These are phyloP conservation scores for Tiaroga cobitis DNA, from an alignment of 2,797 vertebrate genomes.

Conservation along the genomic window DNA sequence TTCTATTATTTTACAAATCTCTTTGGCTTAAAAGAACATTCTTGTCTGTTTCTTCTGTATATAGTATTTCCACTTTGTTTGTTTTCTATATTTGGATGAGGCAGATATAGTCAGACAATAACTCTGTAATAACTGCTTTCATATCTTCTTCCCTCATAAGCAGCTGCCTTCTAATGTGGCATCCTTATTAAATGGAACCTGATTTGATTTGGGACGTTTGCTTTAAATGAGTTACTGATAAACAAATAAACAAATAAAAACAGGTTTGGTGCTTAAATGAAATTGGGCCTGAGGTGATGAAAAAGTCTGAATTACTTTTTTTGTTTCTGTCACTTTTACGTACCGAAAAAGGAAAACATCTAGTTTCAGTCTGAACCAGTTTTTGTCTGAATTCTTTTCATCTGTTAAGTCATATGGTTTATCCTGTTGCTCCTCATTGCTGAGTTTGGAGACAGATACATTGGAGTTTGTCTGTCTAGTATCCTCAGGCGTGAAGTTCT, in stretches of 20 bases:
- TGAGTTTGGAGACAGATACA: conserved; percentile 27
- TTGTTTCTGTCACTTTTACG: conserved; percentile 29
- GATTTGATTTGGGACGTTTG: neutral
- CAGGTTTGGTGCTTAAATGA: neutral
- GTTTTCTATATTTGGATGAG: neutral
- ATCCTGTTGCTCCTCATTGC: conserved; percentile 51
- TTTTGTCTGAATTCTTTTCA: conserved; percentile 4
- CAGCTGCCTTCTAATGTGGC: neutral
- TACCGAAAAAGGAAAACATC: neutral
- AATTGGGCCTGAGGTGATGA: conserved; percentile 8
- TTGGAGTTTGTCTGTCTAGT: neutral
- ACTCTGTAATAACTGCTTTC: neutral
- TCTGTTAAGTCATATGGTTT: conserved; percentile 18
- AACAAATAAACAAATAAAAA: neutral
- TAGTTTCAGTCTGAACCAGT: conserved; percentile 39
- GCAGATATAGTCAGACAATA: neutral
- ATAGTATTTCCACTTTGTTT: neutral
- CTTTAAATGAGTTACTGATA: neutral
- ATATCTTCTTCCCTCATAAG: neutral
- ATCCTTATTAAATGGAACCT: neutral
- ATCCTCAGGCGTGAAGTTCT: conserved; percentile 32
- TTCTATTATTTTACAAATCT: conserved; percentile 25
- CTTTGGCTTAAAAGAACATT: neutral
- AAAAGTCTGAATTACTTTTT: conserved; percentile 7
- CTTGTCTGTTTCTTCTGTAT: neutral